Percentiles rank a stretch among this genome's conserved stretches.
Evolutionary conservation across 2,113 vertebrate species (phyloP).

Genomic region (Osmerus mordax): DNA sequence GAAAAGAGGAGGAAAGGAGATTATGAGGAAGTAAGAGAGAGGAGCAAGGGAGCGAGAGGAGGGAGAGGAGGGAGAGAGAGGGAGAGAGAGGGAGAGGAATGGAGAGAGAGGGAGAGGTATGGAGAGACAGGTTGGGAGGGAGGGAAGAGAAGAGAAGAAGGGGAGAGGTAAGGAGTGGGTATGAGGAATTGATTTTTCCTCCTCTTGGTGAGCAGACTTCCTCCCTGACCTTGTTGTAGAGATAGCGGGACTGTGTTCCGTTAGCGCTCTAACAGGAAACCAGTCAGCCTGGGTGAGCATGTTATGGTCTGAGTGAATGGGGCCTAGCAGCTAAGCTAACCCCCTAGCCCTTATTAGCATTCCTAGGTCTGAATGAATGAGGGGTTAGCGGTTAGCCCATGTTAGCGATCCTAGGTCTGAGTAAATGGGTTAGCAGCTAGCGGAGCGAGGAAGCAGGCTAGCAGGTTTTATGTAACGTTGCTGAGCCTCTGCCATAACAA

Average conservation of each 20-base stretch:
- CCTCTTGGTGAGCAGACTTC: too few relatives aligned
- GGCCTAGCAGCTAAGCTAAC: not conserved
- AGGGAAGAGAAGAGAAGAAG: too few relatives aligned
- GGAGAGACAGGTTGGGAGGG: too few relatives aligned
- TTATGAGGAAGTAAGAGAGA: too few relatives aligned
- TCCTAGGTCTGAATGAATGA: not conserved
- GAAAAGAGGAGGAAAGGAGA: too few relatives aligned
- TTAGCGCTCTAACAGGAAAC: too few relatives aligned
- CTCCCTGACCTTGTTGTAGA: not conserved
- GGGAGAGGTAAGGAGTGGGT: too few relatives aligned
- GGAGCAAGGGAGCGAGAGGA: slow-evolving; percentile 2
- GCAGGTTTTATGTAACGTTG: slow-evolving; percentile 37
- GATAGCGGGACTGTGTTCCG: not conserved
- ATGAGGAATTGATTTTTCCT: too few relatives aligned
- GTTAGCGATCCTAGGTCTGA: not conserved
- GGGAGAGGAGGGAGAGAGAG: not conserved
- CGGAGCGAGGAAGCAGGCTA: not conserved
- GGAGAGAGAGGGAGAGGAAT: not conserved
- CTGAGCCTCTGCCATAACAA: slow-evolving; percentile 50
- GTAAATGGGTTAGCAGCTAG: not conserved
- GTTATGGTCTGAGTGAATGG: not conserved
- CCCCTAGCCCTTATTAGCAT: not conserved
- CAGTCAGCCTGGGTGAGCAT: not conserved
- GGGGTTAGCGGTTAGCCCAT: not conserved
- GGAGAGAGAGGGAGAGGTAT: not conserved